Base-by-base conservation (phyloP, 2,888 invertebrate genomes). In the Protophormia terraenovae region DNA sequence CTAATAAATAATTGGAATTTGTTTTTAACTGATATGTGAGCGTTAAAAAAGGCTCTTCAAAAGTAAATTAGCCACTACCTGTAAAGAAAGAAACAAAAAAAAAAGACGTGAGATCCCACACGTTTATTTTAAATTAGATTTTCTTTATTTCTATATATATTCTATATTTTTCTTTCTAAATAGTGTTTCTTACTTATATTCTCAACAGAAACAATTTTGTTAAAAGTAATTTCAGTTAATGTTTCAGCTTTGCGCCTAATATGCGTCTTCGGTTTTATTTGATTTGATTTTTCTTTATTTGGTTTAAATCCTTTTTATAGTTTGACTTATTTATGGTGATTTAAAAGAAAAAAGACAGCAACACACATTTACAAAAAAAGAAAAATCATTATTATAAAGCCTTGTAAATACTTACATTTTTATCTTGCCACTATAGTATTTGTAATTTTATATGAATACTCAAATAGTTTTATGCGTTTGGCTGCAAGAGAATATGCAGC, bases 291-390 rank as follows among this genome's bases (percentile, higher is more conserved):
- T 80, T 80, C 24, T 29, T 12, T 76, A 85, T 64, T 29, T 27
- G 16, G 83, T 24, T 53, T 16, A 78, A 78, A 62, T 62, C 62
- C 60, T 71, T 78, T 60, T 62, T 62, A 62, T 29, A 50, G 86
- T 83, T 87, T 83, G 87, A 89, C 89, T 90, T 88, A 88, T 90
- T 90, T 90, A 89, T 90, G 90, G 87, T 90, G 75, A 87, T 77
- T 60, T 66, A 73, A 66, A 72, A 72, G 27, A 50, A 60, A 62
- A 45, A 50, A 16, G 27, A 19, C 16, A 16, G 6, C 4, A 41
- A 32, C 29, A 55, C 55, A 35, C n/a, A 24, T 1, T 16, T 64
- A 16, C 27, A 27, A 41, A 24, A n/a, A 50, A 55, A 27, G 29
- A 14, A n/a, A 27, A 72, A 29, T 47, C 19, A 50, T 53, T 27